Evolutionary conservation across 2,888 invertebrate genomes (phyloP).

Genomic region (Therioaphis trifolii): DNA sequence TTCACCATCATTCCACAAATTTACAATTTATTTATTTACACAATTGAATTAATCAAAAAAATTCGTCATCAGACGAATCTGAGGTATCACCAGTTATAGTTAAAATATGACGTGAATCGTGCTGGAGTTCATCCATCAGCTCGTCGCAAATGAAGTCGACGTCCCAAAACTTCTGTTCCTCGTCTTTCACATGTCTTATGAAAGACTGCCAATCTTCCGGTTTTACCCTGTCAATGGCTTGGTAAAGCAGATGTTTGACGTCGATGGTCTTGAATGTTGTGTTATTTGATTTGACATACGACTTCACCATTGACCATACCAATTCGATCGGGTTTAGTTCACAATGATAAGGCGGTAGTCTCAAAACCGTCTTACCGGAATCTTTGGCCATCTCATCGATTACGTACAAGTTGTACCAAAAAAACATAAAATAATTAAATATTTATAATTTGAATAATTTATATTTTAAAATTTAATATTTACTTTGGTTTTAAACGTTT

Average conservation of each 20-base stretch:
- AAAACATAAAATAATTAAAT: neutral
- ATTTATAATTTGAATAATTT: conserved; percentile 4
- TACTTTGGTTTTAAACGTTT: conserved; percentile 10
- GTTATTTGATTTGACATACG: neutral
- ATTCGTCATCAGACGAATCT: too few species aligned
- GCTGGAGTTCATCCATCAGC: neutral
- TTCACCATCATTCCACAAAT: too few species aligned
- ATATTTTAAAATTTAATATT: conserved; percentile 1
- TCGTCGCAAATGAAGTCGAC: conserved; percentile 20
- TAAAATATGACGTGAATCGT: too few species aligned
- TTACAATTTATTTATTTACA: too few species aligned
- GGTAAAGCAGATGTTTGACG: conserved; percentile 16
- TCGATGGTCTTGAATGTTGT: conserved; percentile 9
- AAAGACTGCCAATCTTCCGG: conserved; percentile 25
- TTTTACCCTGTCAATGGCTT: conserved; percentile 30
- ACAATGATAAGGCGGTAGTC: neutral
- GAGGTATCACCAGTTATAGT: too few species aligned
- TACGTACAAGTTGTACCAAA: neutral
- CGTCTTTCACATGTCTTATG: conserved; percentile 19
- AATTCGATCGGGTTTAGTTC: conserved; percentile 15
- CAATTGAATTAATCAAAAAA: too few species aligned
- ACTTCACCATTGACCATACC: conserved; percentile 26
- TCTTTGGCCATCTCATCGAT: conserved; percentile 3
- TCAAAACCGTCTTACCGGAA: neutral
- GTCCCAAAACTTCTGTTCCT: conserved; percentile 27